These are phyloP conservation scores for Okamejei kenojei DNA, from an alignment of 2,797 vertebrate species.

Conservation along the genomic window DNA sequence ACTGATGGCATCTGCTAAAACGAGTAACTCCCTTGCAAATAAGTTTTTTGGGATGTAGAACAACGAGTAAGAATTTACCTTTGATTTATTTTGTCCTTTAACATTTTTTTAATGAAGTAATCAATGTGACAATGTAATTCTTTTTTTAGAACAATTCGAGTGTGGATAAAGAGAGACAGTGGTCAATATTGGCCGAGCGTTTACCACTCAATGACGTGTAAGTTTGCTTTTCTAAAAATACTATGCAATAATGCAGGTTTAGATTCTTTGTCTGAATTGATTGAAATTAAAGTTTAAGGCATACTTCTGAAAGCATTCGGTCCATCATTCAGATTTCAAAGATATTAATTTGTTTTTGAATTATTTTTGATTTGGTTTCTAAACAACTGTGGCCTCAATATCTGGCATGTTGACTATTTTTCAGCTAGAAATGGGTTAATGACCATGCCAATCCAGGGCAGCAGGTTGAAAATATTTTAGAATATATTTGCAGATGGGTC, in stretches of 20 bases:
- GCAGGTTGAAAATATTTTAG: too few relatives aligned
- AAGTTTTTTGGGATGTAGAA: background rate
- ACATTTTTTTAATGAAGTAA: background rate
- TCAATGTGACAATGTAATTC: conserved; percentile 37
- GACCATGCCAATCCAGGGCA: background rate
- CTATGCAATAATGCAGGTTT: background rate
- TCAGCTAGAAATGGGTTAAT: background rate
- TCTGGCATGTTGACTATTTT: background rate
- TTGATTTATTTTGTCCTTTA: background rate
- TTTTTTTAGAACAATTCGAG: conserved; percentile 76
- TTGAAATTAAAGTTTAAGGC: background rate
- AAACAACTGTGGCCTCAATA: background rate
- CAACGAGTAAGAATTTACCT: background rate
- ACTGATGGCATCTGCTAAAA: background rate
- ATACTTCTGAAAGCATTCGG: background rate
- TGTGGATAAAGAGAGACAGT: conserved; percentile 96
- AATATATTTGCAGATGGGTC: too few relatives aligned
- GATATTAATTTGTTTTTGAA: background rate
- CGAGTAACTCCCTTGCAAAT: background rate
- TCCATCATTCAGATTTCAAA: background rate
- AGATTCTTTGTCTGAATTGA: background rate
- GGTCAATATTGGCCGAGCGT: conserved; percentile 97
- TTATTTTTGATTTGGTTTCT: background rate
- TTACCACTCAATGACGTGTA: conserved; percentile 84
- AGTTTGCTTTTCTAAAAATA: conserved; percentile 50